Evolutionary conservation across 2,888 invertebrate species (phyloP), one percentile per base, ranked within the genome.

Genomic region (Scotopteryx bipunctaria): DNA sequence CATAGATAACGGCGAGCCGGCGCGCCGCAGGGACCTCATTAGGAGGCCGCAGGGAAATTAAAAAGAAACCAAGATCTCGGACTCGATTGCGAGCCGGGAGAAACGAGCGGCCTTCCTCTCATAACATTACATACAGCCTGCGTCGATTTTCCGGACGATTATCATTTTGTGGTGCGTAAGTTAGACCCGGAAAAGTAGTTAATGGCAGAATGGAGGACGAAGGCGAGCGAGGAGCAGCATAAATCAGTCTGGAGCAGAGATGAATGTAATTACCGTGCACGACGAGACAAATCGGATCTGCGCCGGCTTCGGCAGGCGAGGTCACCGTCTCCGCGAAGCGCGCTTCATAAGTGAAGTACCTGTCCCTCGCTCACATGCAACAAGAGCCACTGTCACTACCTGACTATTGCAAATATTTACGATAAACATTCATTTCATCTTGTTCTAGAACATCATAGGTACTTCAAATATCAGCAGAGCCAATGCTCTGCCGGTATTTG

Each of bases 131-230:
- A 88, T 90, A 88, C 90, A 90, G 90, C 83, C 86, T 81, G 73
- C 70, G 83, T 70, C 85, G 83, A 86, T 91, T 91, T 91, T 89
- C 90, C 91, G 87, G 87, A 85, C 86, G 81, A 87, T 91, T 88
- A 91, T 91, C 90, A 87, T 90, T 91, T 89, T 89, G 91, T 90
- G 90, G 84, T 82, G 86, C 91, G 91, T 91, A 85, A 90, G 87
- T 80, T 76, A 76, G 73, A 69, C 71, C 76, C 76, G 83, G 83
- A 83, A 86, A 84, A 82, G 82, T 77, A 82, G 80, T 83, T 85
- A 85, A 83, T 81, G 81, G 73, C 80, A 76, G 79, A 74, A 71
- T 67, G 67, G 71, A 71, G 71, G 64, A 64, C 58, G 69, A 70
- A 74, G 71, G 69, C 70, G 67, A 68, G 70, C 69, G 63, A 71